Evolutionary conservation across 2,797 vertebrate genomes (phyloP).

Genomic region (Acanthurus tractus): DNA sequence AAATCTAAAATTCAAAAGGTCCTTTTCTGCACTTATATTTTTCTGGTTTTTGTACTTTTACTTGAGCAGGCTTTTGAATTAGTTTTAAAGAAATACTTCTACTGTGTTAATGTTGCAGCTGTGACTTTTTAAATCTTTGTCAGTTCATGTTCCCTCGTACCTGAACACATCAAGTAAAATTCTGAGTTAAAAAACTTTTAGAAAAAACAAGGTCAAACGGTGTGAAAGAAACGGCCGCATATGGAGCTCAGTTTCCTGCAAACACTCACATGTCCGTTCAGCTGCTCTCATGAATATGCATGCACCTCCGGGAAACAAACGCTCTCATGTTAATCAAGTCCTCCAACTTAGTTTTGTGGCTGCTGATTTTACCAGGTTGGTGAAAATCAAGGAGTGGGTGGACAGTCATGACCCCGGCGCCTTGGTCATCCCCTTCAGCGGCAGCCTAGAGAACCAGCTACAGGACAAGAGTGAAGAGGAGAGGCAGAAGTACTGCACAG

Average conservation of each 20-base stretch:
- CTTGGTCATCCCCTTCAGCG: conserved; percentile 95
- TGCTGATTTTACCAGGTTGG: conserved; percentile 86
- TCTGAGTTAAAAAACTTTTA: conserved; percentile 28
- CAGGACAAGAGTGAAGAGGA: conserved; percentile 93
- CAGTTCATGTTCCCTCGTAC: neutral
- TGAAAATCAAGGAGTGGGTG: conserved; percentile 98
- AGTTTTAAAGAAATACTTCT: neutral
- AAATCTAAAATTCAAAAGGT: neutral
- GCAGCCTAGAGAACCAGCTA: conserved; percentile 92
- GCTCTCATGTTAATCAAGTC: conserved; percentile 88
- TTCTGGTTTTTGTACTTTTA: neutral
- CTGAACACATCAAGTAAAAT: neutral
- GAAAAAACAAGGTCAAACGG: conserved; percentile 39
- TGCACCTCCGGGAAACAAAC: conserved; percentile 88
- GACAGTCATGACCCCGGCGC: conserved; percentile 93
- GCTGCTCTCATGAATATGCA: conserved; percentile 91
- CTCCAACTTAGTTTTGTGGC: conserved; percentile 82
- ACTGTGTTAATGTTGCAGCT: neutral
- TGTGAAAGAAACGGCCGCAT: conserved; percentile 76
- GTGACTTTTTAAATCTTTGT: conserved; percentile 5
- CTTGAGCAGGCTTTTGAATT: neutral
- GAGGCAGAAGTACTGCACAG: conserved; percentile 92
- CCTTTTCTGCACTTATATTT: neutral
- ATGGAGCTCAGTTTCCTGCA: conserved; percentile 88
- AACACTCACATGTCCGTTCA: conserved; percentile 74